Base-by-base conservation (phyloP, 2,797 vertebrate species). In the Microchirus variegatus region DNA sequence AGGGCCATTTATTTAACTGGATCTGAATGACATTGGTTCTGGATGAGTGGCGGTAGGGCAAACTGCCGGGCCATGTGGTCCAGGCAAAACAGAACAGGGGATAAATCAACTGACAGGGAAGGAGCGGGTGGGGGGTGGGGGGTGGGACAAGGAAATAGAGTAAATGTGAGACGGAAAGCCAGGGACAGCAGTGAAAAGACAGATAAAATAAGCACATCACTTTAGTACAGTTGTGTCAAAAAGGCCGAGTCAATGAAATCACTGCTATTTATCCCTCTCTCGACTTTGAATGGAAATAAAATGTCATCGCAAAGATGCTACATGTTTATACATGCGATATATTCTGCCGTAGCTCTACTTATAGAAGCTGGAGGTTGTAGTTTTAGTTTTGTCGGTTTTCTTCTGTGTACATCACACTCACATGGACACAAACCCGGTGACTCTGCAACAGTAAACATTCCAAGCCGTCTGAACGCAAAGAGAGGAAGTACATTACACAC, bases 1-100 rank as follows among this genome's bases (percentile, higher is more conserved):
- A 94, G 94, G 93, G 93, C 94, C 95, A 95, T 97, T 95, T 93
- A 94, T 96, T 96, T 95, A 91, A 93, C 93, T 92, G 93, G 92
- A 94, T 95, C 92, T 92, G 94, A 95, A 95, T 94, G 95, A 94
- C 95, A 94, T 90, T 53, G 91, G 94, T 94, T 95, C 93, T 94
- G 94, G 94, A 94, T 95, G 95, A 96, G 92, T 89, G 92, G 84
- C 84, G 83, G 89, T 90, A 83, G 91, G 91, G 93, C 94, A 94
- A 95, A 94, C 91, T 92, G 90, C 91, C 88, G 87, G 92, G 92
- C 93, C 92, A 85, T 93, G 93, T 93, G 93, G 94, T 93, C 94
- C 94, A 95, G 93, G 91, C 90, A 95, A 96, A 96, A 97, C 94
- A 96, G 91, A 92, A 86, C 80, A 84, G 83, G 90, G 91, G 89